phyloP scores from a whole-genome alignment of 2,113 vertebrate genomes.

The Etheostoma cragini region DNA sequence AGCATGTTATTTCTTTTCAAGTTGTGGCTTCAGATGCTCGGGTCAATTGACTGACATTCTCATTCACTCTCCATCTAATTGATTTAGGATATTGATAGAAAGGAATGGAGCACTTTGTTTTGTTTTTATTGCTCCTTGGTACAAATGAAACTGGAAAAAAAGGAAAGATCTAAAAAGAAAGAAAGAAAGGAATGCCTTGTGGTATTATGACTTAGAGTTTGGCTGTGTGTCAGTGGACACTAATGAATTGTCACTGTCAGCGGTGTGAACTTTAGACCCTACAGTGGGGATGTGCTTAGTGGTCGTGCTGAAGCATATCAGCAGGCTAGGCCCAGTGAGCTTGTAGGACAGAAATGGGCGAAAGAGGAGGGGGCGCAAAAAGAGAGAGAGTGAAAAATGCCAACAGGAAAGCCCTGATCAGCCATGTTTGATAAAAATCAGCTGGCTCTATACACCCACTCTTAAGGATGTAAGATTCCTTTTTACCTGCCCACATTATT shows the following conservation, averaged over 20 bases:
- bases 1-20: slow-evolving; percentile 37
- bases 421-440: slow-evolving; percentile 64
- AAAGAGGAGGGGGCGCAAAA: slow-evolving; percentile 11
- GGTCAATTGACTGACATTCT: slow-evolving; percentile 41
- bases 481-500: slow-evolving; percentile 64
- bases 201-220: slow-evolving; percentile 68
- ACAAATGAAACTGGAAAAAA: slow-evolving; percentile 11
- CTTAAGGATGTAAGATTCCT: slow-evolving; percentile 55
- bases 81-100: slow-evolving; percentile 35
- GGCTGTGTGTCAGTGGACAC: slow-evolving; percentile 75
- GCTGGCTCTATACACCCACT: slow-evolving; percentile 24
- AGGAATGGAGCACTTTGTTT: slow-evolving; percentile 19
- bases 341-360: slow-evolving; percentile 64
- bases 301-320: slow-evolving; percentile 71
- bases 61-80: slow-evolving; percentile 45
- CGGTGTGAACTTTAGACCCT: slow-evolving; percentile 64
- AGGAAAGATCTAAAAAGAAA: slow-evolving; percentile 13
- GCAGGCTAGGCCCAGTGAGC: slow-evolving; percentile 47
- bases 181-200: slow-evolving; percentile 61
- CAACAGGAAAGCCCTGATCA: slow-evolving; percentile 44
- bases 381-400: slow-evolving; percentile 3
- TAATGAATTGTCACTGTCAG: slow-evolving; percentile 81
- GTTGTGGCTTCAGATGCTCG: slow-evolving; percentile 54
- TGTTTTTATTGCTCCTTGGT: slow-evolving; percentile 35
- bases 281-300: slow-evolving; percentile 69